phyloP scores from a whole-genome alignment of 92 coral and sea anemone species.

The Heliopora coerulea region DNA sequence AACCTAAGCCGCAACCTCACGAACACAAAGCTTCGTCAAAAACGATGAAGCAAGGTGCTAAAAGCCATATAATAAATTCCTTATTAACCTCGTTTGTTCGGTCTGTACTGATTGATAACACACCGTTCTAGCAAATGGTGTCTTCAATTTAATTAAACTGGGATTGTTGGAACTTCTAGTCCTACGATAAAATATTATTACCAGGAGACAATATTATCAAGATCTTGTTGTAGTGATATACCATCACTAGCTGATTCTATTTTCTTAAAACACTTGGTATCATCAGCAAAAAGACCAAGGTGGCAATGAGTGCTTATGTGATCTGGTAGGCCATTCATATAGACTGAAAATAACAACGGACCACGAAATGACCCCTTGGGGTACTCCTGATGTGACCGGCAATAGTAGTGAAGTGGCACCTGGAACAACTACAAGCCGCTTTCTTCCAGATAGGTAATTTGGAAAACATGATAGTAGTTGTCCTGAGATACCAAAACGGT shows the following conservation, averaged over 20 bases:
- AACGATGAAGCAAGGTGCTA: no score
- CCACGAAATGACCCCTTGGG: constrained; percentile 10
- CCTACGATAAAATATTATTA: background rate
- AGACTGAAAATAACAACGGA: constrained; percentile 14
- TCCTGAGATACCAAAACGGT: constrained; percentile 3
- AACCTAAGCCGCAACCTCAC: no score
- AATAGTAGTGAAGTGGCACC: background rate
- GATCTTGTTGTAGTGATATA: constrained; percentile 28
- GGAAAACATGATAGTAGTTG: background rate
- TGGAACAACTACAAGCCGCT: no score
- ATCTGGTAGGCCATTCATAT: constrained; percentile 37
- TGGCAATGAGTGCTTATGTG: constrained; percentile 20
- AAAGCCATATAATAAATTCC: no score
- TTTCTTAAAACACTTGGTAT: constrained; percentile 45
- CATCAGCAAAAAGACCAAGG: constrained; percentile 48
- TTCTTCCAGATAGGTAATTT: background rate
- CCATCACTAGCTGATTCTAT: constrained; percentile 26
- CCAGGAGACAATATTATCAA: constrained; percentile 35
- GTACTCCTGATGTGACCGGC: no score
- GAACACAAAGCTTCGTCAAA: no score
- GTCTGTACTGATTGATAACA: no score
- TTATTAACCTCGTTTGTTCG: no score
- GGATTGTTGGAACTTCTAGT: no score
- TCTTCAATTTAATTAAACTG: no score
- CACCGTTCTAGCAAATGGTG: no score